Conservation (phyloP, 2,113 vertebrate genomes). For the Microtus richardsoni region DNA sequence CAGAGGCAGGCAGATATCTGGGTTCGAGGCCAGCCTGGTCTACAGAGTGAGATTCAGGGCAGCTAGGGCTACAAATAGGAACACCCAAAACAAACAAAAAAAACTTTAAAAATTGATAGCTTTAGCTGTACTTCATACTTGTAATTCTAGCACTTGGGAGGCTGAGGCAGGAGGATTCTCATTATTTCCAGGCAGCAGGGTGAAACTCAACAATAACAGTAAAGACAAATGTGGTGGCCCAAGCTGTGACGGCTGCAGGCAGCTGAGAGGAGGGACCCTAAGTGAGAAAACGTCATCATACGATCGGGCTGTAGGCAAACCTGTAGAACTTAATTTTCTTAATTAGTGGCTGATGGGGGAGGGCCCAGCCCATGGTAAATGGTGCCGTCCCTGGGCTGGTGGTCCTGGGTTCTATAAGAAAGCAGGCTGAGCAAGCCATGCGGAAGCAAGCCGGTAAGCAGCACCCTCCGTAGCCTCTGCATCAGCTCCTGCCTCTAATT, state of each 20-base stretch:
- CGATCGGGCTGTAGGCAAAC: too few relatives aligned
- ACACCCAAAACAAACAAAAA: background rate
- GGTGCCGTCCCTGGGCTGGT: background rate
- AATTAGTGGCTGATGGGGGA: background rate
- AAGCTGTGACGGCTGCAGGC: background rate
- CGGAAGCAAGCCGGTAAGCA: background rate
- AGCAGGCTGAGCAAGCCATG: background rate
- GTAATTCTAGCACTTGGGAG: background rate
- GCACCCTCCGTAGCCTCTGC: background rate
- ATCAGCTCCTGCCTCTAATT: background rate
- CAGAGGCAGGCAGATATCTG: background rate
- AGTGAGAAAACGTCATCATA: background rate
- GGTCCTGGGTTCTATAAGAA: background rate
- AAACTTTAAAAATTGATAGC: background rate
- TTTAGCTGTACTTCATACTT: background rate
- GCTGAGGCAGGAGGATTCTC: background rate
- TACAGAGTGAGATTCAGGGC: background rate
- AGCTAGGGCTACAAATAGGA: background rate
- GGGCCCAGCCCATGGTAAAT: background rate
- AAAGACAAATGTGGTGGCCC: background rate
- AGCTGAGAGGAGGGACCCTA: background rate
- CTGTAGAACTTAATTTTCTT: background rate
- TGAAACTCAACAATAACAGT: background rate
- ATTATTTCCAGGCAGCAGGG: background rate
- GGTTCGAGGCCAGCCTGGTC: background rate